Conservation (phyloP, 2,888 invertebrate genomes). For the Melanotus villosus region DNA sequence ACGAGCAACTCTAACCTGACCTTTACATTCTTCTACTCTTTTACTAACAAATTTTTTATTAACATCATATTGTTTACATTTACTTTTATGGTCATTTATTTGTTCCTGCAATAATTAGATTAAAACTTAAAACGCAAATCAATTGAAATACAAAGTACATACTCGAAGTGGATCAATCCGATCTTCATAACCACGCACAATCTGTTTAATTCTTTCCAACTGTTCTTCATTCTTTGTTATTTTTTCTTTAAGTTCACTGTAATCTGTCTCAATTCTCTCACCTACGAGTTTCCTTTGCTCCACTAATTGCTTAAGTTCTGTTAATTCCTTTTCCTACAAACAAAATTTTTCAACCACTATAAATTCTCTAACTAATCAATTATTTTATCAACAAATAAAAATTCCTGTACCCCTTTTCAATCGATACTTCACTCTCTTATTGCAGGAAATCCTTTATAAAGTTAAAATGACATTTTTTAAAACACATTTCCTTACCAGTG, state of each 20-base stretch:
- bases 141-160: conserved; percentile 21
- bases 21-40: conserved; percentile 54
- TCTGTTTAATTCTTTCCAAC: conserved; percentile 61
- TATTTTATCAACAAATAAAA: not conserved
- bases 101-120: conserved; percentile 69
- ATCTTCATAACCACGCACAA: conserved; percentile 58
- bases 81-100: conserved; percentile 68
- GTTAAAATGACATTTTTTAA: too few species aligned
- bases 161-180: conserved; percentile 59
- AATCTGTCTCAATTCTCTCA: conserved; percentile 59
- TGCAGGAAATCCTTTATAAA: too few species aligned
- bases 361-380: not conserved
- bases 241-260: conserved; percentile 57
- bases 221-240: conserved; percentile 64
- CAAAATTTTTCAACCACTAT: too few species aligned
- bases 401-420: too few species aligned
- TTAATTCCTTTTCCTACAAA: conserved; percentile 62
- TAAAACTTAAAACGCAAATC: conserved; percentile 23
- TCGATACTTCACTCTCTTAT: too few species aligned
- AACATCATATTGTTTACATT: conserved; percentile 63
- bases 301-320: conserved; percentile 65
- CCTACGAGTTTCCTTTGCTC: conserved; percentile 65
- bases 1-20: conserved; percentile 51
- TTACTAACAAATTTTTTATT: conserved; percentile 58
- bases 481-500: conserved; percentile 61